phyloP scores from a whole-genome alignment of 2,113 vertebrate species.

The Panthera uncia region DNA sequence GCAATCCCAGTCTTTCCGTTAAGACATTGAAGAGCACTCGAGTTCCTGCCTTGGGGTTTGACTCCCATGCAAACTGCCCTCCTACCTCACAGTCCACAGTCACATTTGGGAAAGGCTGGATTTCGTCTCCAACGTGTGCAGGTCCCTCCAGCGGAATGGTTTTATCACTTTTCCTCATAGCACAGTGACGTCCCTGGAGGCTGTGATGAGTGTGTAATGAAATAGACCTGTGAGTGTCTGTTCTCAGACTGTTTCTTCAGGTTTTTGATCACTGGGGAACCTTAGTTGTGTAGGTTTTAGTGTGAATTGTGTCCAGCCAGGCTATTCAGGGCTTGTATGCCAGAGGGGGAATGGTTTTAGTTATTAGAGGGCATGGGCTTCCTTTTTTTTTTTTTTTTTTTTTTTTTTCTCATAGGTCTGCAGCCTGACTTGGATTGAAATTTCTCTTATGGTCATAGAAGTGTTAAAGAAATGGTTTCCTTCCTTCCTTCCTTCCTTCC shows the following conservation, averaged over 20 bases:
- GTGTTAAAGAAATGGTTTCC: not conserved
- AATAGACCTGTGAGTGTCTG: not conserved
- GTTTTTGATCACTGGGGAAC: not conserved
- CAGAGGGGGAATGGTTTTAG: not conserved
- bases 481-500: not conserved
- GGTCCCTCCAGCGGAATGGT: not conserved
- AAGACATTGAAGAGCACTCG: not conserved
- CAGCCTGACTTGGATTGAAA: not conserved
- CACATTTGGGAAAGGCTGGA: not conserved
- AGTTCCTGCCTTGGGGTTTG: not conserved
- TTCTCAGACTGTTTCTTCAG: not conserved
- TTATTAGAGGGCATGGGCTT: not conserved
- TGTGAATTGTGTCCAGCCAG: not conserved
- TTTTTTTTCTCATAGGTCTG: not conserved
- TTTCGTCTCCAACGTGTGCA: not conserved
- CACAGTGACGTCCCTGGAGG: not conserved
- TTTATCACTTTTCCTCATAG: not conserved
- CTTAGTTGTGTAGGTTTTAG: not conserved
- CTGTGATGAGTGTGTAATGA: not conserved
- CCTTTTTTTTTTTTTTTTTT: not conserved
- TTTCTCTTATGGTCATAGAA: not conserved
- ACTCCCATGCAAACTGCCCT: not conserved
- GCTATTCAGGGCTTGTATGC: not conserved
- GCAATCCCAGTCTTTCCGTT: not conserved
- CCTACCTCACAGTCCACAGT: not conserved